Evolutionary conservation across 2,888 invertebrate genomes (phyloP), one percentile per base, ranked within the genome.

Genomic region (Eumacrocentrus americanus): DNA sequence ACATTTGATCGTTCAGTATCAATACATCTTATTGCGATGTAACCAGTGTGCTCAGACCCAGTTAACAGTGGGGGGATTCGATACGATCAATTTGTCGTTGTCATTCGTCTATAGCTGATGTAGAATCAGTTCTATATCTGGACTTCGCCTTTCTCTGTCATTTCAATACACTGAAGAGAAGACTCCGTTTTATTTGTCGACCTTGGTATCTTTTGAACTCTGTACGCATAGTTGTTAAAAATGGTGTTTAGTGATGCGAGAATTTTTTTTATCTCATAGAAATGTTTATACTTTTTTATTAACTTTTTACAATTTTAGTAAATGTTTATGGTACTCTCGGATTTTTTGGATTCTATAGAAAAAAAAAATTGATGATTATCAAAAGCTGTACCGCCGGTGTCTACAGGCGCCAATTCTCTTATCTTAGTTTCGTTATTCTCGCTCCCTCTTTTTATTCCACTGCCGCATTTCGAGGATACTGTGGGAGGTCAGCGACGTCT

Each of bases 381-480:
- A 35, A 46, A 46, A 55, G 18, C 46, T 35, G 22, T 29, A 35
- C 55, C 55, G 14, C 35, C 14, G 22, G 46, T 29, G 34, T 34
- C 7, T 23, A 46, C 55, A 55, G 35, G 46, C 55, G 34, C 55
- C 55, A 46, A 34, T 42, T 54, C 46, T 20, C 44, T 54, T 55
- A 46, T 55, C 55, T 55, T 35, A 22, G 29, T 55, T 35, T n/a
- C n/a, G n/a, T 55, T 25, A 35, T 51, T 51, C 37, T 20, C 37
- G 6, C 46, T 44, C 46, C 20, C 14, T 22, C 46, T n/a, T n/a
- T n/a, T 29, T 12, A 46, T 35, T 34, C 55, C 20, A 54, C 54
- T 54, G 54, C 29, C 54, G 12, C 44, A 55, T 55, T 46, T 34
- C 35, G 46, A 55, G 46, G 55, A 55, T 55, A 55, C 35, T 14